These are phyloP conservation scores for Nemopilema nomurai DNA, from an alignment of 30 jellyfish, hydroid and myxozoan species.

Conservation along the genomic window DNA sequence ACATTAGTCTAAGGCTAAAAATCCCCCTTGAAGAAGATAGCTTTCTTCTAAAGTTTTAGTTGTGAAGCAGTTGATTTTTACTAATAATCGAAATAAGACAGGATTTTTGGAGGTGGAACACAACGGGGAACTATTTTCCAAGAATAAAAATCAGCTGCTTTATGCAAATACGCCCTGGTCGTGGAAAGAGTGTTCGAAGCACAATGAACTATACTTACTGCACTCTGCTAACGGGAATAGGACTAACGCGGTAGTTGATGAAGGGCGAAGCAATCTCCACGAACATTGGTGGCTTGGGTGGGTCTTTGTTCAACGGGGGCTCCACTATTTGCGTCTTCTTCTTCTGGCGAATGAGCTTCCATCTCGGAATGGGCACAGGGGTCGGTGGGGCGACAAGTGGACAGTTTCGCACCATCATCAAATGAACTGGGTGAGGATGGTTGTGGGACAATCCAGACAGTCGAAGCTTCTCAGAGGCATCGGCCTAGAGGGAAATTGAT, in stretches of 20 bases:
- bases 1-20: no score
- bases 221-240: slow-evolving; percentile 74
- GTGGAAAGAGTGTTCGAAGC: no score
- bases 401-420: slow-evolving; percentile 76
- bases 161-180: no score
- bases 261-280: slow-evolving; percentile 86
- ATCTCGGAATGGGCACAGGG: slow-evolving; percentile 85
- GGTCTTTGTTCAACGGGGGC: slow-evolving; percentile 59
- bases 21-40: no score
- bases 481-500: slow-evolving; percentile 56
- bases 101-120: no score
- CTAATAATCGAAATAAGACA: no score
- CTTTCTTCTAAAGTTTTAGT: no score
- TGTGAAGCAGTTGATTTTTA: no score
- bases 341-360: slow-evolving; percentile 90
- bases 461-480: slow-evolving; percentile 81
- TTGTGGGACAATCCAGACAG: slow-evolving; percentile 77
- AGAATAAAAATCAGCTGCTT: no score
- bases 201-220: slow-evolving; percentile 56
- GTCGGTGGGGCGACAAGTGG: slow-evolving; percentile 94
- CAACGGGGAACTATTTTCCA: no score
- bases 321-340: slow-evolving; percentile 78
- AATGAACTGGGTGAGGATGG: slow-evolving; percentile 81
- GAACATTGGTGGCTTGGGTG: slow-evolving; percentile 83
- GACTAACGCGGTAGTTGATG: slow-evolving; percentile 74